phyloP scores from a whole-genome alignment of 2,797 vertebrate genomes.

The Lutra lutra region DNA sequence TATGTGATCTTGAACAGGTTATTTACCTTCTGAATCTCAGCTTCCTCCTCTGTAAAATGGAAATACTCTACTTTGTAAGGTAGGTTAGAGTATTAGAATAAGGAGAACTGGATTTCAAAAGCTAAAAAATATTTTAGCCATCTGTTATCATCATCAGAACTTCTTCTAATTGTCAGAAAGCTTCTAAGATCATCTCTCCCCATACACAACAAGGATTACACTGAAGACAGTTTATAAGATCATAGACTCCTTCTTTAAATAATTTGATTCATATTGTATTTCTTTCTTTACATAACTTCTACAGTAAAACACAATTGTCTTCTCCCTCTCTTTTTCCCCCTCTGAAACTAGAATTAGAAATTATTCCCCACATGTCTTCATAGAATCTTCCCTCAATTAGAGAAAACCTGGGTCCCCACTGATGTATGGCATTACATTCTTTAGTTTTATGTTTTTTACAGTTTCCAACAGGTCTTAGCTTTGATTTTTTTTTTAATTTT shows the following conservation, averaged over 20 bases:
- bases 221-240: not conserved
- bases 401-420: not conserved
- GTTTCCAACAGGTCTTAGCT: not conserved
- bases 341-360: not conserved
- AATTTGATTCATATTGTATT: constrained; percentile 21
- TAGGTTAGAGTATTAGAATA: not conserved
- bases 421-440: not conserved
- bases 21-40: not conserved
- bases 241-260: not conserved
- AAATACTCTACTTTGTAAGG: not conserved
- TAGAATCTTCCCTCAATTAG: not conserved
- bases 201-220: not conserved
- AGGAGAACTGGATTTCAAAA: not conserved
- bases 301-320: not conserved
- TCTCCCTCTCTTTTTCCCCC: not conserved
- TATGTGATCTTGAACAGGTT: not conserved
- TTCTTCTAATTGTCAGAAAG: not conserved
- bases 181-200: not conserved
- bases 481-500: not conserved
- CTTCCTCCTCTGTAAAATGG: not conserved
- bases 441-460: not conserved
- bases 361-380: not conserved
- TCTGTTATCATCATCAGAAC: not conserved
- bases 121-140: not conserved
- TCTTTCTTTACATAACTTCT: not conserved